Base-by-base conservation (phyloP, 2,888 invertebrate genomes). In the Cryptophagus acutangulus region DNA sequence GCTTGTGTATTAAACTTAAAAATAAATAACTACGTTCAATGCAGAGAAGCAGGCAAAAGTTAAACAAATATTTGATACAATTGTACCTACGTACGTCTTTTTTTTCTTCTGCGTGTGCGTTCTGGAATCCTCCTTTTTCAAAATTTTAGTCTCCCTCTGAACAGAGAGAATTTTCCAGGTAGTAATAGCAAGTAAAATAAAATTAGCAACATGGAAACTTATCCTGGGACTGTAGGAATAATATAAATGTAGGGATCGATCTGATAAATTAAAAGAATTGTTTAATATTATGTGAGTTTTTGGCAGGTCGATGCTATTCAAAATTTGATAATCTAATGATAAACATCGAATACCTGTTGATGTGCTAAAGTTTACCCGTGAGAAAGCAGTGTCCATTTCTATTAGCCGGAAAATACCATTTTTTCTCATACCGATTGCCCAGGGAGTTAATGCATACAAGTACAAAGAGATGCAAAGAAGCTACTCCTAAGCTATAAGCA, bases 201-300 rank as follows among this genome's bases (percentile, higher is more conserved):
- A 71, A 60, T 87, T 86, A 60, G 76, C 72, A 1, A 79, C 53
- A 5, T 86, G 76, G 9, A 85, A 68, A 8, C 79, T 57, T 20
- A 79, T 74, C 43, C 85, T 80, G 0, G 85, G 84, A 0, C 74
- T 74, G 64, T 81, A 84, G 70, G 86, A 85, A 63, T 84, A 87
- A n/a, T 80, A 59, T 24, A 81, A 62, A 46, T 75, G 24, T 8
- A n/a, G 24, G 6, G 24, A 8, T 8, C n/a, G 6, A n/a, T n/a
- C 24, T 20, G n/a, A n/a, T 8, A 20, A 20, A 8, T 8, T 8
- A 20, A 20, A 8, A 20, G 6, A 20, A 20, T 20, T n/a, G n/a
- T n/a, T n/a, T n/a, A n/a, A n/a, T n/a, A n/a, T n/a, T n/a, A n/a
- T n/a, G n/a, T n/a, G n/a, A n/a, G n/a, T n/a, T n/a, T n/a, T n/a